These are phyloP conservation scores for Diarsia dahlii DNA, from an alignment of 2,888 invertebrate genomes.

Conservation along the genomic window DNA sequence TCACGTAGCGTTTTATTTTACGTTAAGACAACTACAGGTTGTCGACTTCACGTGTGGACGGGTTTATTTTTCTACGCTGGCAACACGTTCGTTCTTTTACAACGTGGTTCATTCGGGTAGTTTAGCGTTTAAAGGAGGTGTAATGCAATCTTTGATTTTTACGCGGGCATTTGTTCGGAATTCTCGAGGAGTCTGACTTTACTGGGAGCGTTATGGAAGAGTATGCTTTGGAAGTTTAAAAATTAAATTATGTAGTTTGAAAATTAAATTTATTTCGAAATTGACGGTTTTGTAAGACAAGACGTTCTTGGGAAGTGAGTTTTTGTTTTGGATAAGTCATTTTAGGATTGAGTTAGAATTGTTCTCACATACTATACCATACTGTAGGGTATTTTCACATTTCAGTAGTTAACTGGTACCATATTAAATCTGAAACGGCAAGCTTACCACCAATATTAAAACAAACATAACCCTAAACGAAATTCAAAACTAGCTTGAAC, in stretches of 20 bases:
- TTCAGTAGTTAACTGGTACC: background rate
- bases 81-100: slow-evolving; percentile 69
- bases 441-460: background rate
- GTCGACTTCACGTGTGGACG: slow-evolving; percentile 65
- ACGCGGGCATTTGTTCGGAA: slow-evolving; percentile 11
- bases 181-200: slow-evolving; percentile 28
- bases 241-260: slow-evolving; percentile 4
- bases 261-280: slow-evolving; percentile 12
- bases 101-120: slow-evolving; percentile 64
- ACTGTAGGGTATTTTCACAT: background rate
- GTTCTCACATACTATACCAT: background rate
- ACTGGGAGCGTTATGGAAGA: background rate
- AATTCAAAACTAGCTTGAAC: slow-evolving; percentile 24
- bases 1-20: slow-evolving; percentile 81
- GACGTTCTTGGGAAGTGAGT: background rate
- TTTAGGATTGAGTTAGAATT: background rate
- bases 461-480: slow-evolving; percentile 17
- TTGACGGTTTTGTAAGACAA: background rate
- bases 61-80: slow-evolving; percentile 67
- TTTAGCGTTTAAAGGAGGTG: slow-evolving; percentile 49
- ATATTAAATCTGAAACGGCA: background rate
- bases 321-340: too few relatives aligned
- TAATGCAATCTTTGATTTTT: slow-evolving; percentile 55
- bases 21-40: slow-evolving; percentile 78
- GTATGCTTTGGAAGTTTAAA: background rate